A percentile compares a stretch with the other conserved stretches of the same genome.
Evolutionary conservation across 2,888 invertebrate species (phyloP).

Genomic region (Acanthacorydalis orientalis): DNA sequence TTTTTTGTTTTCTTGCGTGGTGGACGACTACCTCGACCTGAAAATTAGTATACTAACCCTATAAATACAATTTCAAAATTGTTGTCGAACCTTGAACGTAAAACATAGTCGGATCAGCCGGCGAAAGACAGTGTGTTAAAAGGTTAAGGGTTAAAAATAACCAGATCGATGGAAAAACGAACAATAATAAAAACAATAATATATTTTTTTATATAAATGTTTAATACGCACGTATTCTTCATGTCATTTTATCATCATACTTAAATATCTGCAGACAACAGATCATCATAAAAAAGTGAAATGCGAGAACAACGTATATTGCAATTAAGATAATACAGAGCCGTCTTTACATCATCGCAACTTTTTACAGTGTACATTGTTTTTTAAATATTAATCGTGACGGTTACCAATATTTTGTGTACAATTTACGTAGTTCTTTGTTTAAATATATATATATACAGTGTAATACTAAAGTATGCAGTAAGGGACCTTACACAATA

Average conservation of each 20-base stretch:
- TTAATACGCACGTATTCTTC: neutral
- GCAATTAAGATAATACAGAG: neutral
- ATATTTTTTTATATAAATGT: neutral
- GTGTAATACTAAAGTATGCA: neutral
- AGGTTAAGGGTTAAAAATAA: neutral
- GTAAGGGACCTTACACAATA: neutral
- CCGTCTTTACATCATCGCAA: too few relatives aligned
- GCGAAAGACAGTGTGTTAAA: too few relatives aligned
- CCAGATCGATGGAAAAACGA: neutral
- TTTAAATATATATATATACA: neutral
- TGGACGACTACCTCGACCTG: constrained; percentile 27
- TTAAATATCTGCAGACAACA: neutral
- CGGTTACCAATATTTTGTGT: too few relatives aligned
- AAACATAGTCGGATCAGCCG: too few relatives aligned
- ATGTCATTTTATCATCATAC: neutral
- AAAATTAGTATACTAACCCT: constrained; percentile 13
- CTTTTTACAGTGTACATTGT: too few relatives aligned
- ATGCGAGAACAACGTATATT: neutral
- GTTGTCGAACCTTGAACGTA: too few relatives aligned
- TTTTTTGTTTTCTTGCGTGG: constrained; percentile 38
- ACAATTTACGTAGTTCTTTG: too few relatives aligned
- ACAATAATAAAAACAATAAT: neutral
- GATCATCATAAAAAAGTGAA: neutral
- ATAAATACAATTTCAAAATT: neutral
- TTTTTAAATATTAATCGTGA: too few relatives aligned